phyloP scores from a whole-genome alignment of 2,797 vertebrate species.

The Vespertilio murinus region DNA sequence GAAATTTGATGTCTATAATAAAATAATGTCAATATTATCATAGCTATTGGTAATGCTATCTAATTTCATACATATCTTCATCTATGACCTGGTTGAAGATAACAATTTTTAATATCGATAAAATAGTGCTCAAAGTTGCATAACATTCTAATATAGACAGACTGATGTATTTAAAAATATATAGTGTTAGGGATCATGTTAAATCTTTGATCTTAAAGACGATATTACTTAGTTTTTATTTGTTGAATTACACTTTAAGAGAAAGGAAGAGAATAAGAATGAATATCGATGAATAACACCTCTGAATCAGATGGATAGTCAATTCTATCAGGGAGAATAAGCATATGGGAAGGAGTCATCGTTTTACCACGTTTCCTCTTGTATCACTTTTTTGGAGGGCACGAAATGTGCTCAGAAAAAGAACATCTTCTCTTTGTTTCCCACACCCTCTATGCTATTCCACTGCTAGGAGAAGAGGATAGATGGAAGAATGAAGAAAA shows the following conservation, averaged over 20 bases:
- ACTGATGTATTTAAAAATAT: not conserved
- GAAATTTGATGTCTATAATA: not conserved
- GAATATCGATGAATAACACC: not conserved
- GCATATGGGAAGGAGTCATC: not conserved
- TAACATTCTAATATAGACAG: not conserved
- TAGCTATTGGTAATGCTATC: not conserved
- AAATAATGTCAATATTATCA: not conserved
- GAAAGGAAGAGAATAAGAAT: not conserved
- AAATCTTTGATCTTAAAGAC: constrained; percentile 1
- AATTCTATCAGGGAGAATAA: not conserved
- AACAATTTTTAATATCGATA: not conserved
- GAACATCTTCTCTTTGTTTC: not conserved
- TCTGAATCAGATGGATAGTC: not conserved
- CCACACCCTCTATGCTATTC: not conserved
- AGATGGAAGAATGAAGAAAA: constrained; percentile 24
- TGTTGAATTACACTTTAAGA: not conserved
- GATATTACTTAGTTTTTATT: constrained; percentile 20
- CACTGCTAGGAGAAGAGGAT: not conserved
- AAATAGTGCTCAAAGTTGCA: not conserved
- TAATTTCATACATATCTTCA: constrained; percentile 1
- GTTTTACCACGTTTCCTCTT: not conserved
- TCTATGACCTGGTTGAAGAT: not conserved
- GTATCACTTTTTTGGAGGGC: not conserved
- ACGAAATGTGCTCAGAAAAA: not conserved
- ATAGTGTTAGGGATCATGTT: not conserved